These are phyloP conservation scores for Morinoia aosen DNA, from an alignment of 2,888 invertebrate genomes.

Conservation along the genomic window DNA sequence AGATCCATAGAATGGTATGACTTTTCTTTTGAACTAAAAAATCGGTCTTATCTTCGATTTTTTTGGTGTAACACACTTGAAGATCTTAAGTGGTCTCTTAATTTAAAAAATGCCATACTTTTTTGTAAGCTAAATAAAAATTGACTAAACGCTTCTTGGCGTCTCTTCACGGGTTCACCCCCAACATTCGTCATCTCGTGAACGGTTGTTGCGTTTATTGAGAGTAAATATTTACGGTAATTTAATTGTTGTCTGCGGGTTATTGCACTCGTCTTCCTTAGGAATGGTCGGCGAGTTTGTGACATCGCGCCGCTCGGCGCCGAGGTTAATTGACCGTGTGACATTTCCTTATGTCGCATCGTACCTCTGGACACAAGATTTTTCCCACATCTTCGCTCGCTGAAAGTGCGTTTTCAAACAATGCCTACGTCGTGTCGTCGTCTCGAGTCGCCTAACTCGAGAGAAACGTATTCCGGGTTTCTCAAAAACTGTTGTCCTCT, in stretches of 20 bases:
- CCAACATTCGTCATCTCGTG: neutral
- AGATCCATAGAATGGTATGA: neutral
- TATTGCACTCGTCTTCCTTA: conserved; percentile 1
- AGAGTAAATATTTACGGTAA: neutral
- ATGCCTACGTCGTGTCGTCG: neutral
- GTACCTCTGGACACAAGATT: neutral
- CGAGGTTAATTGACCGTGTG: neutral
- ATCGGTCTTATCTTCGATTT: neutral
- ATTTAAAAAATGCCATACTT: neutral
- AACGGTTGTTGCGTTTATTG: neutral
- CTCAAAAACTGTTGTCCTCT: neutral
- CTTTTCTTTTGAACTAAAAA: neutral
- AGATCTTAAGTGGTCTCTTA: neutral
- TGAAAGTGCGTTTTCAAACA: neutral
- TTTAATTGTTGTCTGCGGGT: neutral
- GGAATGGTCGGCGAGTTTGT: neutral
- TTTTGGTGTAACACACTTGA: neutral
- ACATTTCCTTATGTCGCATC: neutral
- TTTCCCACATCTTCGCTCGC: neutral
- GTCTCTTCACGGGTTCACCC: neutral
- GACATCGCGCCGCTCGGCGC: neutral
- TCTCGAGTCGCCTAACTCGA: neutral
- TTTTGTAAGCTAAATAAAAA: neutral
- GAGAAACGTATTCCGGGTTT: neutral
- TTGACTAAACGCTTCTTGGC: neutral